Percentiles rank a stretch among this genome's conserved stretches.
Conservation (phyloP, 2,888 invertebrate genomes). For the Allophyes oxyacanthae region DNA sequence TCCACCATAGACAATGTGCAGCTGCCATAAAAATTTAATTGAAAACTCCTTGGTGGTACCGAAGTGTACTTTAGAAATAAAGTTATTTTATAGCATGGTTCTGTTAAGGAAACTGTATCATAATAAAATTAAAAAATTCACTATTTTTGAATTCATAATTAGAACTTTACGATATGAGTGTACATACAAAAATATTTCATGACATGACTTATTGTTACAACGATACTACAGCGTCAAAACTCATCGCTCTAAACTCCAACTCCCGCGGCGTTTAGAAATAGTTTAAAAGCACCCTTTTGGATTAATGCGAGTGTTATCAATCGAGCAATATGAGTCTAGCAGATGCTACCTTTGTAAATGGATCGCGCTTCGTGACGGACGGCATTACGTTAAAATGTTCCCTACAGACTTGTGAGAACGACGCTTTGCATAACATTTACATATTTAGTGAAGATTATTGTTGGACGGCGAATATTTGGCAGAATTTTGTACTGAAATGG, state of each 20-base stretch:
- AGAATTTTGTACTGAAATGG: conserved; percentile 3
- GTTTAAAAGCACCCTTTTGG: conserved; percentile 47
- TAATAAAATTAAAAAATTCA: too few relatives aligned
- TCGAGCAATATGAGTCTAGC: conserved; percentile 66
- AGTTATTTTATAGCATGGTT: too few relatives aligned
- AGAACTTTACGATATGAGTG: too few relatives aligned
- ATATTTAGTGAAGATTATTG: conserved; percentile 47
- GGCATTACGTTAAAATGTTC: conserved; percentile 33
- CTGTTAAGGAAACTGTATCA: too few relatives aligned
- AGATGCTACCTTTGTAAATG: conserved; percentile 68
- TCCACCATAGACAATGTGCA: too few relatives aligned
- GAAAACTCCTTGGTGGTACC: too few relatives aligned
- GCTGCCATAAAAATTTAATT: too few relatives aligned
- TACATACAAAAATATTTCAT: too few relatives aligned
- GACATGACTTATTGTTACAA: too few relatives aligned
- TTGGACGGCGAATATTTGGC: conserved; percentile 25
- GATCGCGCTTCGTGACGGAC: conserved; percentile 51
- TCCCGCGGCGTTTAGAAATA: conserved; percentile 11
- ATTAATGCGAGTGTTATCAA: conserved; percentile 71
- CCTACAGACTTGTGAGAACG: conserved; percentile 36
- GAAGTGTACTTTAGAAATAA: too few relatives aligned
- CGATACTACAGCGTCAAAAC: conserved; percentile 1
- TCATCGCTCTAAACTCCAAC: conserved; percentile 6
- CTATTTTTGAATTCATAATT: too few relatives aligned
- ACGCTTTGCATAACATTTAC: conserved; percentile 50